phyloP scores from a whole-genome alignment of 1,140 invertebrate genomes.

The Catajapyx aquilonaris region DNA sequence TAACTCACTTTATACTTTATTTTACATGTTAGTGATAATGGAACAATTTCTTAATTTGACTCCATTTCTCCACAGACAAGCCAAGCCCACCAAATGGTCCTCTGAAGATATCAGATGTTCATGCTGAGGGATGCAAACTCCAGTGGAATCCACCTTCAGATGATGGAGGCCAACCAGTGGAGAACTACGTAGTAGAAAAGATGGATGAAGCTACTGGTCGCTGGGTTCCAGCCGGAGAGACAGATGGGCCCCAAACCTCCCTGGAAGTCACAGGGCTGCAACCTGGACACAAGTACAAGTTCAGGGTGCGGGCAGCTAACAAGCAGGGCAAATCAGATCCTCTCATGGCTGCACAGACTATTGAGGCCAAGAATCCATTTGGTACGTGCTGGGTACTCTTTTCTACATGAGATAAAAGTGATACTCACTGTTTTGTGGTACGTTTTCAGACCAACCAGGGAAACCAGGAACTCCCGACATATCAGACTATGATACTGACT shows the following conservation, averaged over 20 bases:
- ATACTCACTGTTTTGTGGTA: constrained; percentile 1
- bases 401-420: constrained; percentile 5
- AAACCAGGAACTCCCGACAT: constrained; percentile 75
- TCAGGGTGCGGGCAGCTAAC: constrained; percentile 85
- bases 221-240: constrained; percentile 84
- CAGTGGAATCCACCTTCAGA: constrained; percentile 78
- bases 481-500: constrained; percentile 77
- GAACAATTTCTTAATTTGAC: too few species aligned
- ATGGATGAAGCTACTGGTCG: constrained; percentile 78
- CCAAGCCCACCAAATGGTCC: constrained; percentile 80
- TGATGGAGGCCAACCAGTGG: constrained; percentile 72
- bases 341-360: constrained; percentile 63
- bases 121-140: constrained; percentile 63
- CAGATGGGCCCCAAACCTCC: constrained; percentile 49
- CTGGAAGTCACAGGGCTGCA: constrained; percentile 52
- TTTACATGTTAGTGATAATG: neutral
- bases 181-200: constrained; percentile 82
- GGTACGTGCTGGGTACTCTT: constrained; percentile 29
- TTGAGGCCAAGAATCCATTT: constrained; percentile 95
- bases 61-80: constrained; percentile 30
- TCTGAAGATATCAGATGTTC: constrained; percentile 63
- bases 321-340: constrained; percentile 90
- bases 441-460: constrained; percentile 40
- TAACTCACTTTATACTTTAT: constrained; percentile 16
- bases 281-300: constrained; percentile 89